Evolutionary conservation across 92 coral and sea anemone genomes (phyloP).

Genomic region (Siderastrea radians): DNA sequence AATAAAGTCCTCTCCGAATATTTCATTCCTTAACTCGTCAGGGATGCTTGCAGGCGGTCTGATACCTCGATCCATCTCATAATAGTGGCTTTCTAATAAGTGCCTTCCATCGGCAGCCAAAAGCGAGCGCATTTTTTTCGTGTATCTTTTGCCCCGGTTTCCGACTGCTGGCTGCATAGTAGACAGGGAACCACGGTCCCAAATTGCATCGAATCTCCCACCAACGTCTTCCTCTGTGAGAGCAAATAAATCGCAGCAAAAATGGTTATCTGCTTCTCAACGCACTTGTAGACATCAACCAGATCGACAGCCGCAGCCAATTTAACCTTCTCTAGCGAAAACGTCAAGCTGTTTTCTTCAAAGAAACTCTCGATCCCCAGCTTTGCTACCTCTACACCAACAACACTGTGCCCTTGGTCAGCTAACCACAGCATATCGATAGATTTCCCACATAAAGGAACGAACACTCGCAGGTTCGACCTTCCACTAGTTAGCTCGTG

Average conservation of each 20-base stretch:
- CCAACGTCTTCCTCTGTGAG: slow-evolving; percentile 39
- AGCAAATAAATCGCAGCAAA: slow-evolving; percentile 58
- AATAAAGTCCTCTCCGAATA: slow-evolving; percentile 32
- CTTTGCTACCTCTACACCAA: slow-evolving; percentile 78
- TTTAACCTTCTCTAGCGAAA: slow-evolving; percentile 32
- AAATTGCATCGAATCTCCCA: slow-evolving; percentile 78
- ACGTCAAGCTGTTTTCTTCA: slow-evolving; percentile 71
- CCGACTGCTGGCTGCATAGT: slow-evolving; percentile 65
- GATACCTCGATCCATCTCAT: slow-evolving; percentile 59
- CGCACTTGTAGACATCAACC: slow-evolving; percentile 45
- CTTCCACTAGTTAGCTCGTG: slow-evolving; percentile 65
- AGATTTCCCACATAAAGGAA: slow-evolving; percentile 83
- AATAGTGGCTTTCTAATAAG: slow-evolving; percentile 69
- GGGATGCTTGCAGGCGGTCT: slow-evolving; percentile 43
- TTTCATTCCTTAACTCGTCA: slow-evolving; percentile 18
- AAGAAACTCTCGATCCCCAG: slow-evolving; percentile 64
- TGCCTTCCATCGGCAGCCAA: slow-evolving; percentile 70
- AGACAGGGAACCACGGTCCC: slow-evolving; percentile 80
- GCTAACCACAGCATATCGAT: slow-evolving; percentile 84
- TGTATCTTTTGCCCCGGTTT: slow-evolving; percentile 69
- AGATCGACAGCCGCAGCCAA: slow-evolving; percentile 15
- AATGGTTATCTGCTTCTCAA: slow-evolving; percentile 65
- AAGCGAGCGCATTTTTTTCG: slow-evolving; percentile 53
- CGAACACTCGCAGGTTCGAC: slow-evolving; percentile 60
- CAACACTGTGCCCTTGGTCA: slow-evolving; percentile 78